Evolutionary conservation across 2,888 invertebrate genomes (phyloP), one percentile per base, ranked within the genome.

Genomic region (Melipona bicolor): DNA sequence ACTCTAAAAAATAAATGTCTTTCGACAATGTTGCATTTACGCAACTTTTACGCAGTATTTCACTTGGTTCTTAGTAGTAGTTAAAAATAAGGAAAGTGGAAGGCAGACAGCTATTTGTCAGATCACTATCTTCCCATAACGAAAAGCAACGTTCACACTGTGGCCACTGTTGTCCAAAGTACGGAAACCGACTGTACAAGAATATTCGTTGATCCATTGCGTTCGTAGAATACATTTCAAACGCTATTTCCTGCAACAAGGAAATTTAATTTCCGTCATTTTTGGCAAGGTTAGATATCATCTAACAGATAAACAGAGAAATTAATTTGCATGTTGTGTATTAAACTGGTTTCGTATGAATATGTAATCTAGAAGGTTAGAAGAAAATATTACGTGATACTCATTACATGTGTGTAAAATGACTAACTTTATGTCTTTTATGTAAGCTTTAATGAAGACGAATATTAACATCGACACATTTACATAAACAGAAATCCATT

Each of bases 231-330:
- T 36, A 4, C 9, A 19, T 15, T 24, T 49, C 52, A 3, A 27
- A 27, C 27, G 21, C 21, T 21, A n/a, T 24, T 81, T 79, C n/a
- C 81, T 81, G 43, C 11, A 21, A 82, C 15, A 81, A 73, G 3
- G 4, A 6, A 4, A 13, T 69, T 80, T 21, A 32, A 36, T 54
- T 21, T 69, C 21, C 54, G 4, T 15, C 17, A 5, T 32, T 17
- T 27, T 17, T 19, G 6, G 2, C 21, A 3, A 4, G 50, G 32
- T 6, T 6, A 1, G 6, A 65, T 21, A n/a, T 27, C 9, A 43
- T 43, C 43, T 0, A 43, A 43, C 43, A 11, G 19, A 3, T 54
- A 4, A 15, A 49, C 13, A 19, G 19, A 49, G 56, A 52, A 52
- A 36, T 32, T 15, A 61, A 50, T 43, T 71, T 0, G 27, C 11